These are phyloP conservation scores for Pelvicachromis taeniatus DNA, from an alignment of 2,113 vertebrate species.

Conservation along the genomic window DNA sequence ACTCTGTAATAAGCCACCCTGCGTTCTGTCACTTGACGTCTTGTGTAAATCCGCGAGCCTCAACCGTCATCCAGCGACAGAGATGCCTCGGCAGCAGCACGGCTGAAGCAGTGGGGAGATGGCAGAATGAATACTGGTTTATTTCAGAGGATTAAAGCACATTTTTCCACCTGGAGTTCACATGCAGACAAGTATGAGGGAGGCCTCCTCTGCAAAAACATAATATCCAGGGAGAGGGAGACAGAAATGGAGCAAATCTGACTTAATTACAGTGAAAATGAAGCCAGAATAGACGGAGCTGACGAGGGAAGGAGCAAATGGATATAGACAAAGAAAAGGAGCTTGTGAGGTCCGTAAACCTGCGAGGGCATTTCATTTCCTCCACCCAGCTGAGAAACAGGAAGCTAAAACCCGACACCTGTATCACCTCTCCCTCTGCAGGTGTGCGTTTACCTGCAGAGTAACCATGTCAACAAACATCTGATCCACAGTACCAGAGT, in stretches of 20 bases:
- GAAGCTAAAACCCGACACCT: not conserved
- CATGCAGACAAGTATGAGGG: not conserved
- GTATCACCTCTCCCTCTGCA: not conserved
- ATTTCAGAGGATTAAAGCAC: conserved; percentile 7
- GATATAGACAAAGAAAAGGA: not conserved
- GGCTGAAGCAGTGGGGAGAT: not conserved
- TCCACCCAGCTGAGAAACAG: not conserved
- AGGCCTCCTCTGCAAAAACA: not conserved
- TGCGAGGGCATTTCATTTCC: not conserved
- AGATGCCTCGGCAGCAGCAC: not conserved
- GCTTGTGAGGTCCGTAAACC: not conserved
- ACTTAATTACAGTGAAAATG: not conserved
- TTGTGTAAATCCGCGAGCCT: conserved; percentile 17
- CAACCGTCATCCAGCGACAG: not conserved
- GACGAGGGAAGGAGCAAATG: not conserved
- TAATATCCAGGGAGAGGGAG: not conserved
- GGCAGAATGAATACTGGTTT: not conserved
- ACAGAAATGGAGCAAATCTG: not conserved
- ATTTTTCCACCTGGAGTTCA: conserved; percentile 39
- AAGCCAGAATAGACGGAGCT: not conserved
- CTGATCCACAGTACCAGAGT: not conserved
- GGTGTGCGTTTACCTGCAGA: too few species aligned
- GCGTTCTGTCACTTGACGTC: conserved; percentile 12
- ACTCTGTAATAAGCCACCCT: not conserved
- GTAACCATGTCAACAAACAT: accelerated